Evolutionary conservation across 2,888 invertebrate genomes (phyloP), one percentile per base, ranked within the genome.

Genomic region (Hemistola chrysoprasaria): DNA sequence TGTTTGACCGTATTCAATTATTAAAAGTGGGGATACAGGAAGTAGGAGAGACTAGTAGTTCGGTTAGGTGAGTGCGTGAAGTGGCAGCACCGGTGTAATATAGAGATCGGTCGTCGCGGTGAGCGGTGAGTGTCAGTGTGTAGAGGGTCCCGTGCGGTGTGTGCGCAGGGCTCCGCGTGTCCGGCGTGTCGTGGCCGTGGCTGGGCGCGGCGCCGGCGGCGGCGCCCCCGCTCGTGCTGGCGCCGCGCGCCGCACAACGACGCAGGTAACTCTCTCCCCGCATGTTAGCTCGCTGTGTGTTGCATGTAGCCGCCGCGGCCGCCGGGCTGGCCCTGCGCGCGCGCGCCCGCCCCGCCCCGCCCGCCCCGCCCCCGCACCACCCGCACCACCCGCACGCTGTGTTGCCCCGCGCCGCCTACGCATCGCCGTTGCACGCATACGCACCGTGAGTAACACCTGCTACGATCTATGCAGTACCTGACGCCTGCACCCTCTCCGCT

Each of bases 351-450:
- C 93, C 56, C 69, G 90, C 42, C 39, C 31, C 50, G 22, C 71
- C 48, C 66, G 50, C 64, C 40, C 55, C 92, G 92, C 74, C 44
- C 47, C 50, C 66, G 90, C 40, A 56, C 47, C 56, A 45, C 51
- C 48, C 90, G 93, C 69, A 88, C 93, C 76, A n/a, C n/a, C n/a
- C n/a, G n/a, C 95, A 94, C 90, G 94, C 95, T 94, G 90, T 93
- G 94, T 82, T 76, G 76, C 76, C 74, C 67, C 72, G 94, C 95
- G 92, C 93, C 61, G 93, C 93, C 75, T 92, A 90, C 73, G 93
- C 94, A 69, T 91, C 93, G 78, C 94, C 94, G 78, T 90, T 95
- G 86, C 96, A 95, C 91, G 95, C 96, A 76, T 97, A 96, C 90
- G 93, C 97, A 84, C 95, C 95, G 95, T 95, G 93, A 95, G 95